Base-by-base conservation (phyloP, 2,113 vertebrate species). In the Sardina pilchardus region DNA sequence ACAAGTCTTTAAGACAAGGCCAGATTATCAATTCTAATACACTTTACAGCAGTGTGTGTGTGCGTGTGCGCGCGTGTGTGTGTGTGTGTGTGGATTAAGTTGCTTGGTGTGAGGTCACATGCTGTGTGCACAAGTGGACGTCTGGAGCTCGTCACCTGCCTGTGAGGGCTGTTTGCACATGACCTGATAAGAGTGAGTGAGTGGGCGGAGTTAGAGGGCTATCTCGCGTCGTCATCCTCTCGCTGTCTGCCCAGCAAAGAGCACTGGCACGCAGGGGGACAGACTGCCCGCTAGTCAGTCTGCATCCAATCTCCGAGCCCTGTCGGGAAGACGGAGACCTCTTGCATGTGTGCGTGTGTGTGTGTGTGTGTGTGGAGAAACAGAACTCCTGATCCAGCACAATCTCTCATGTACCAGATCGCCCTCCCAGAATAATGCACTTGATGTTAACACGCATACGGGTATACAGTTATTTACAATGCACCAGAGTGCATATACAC, bases 11-110 rank as follows among this genome's bases (percentile, higher is more conserved):
- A 53, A 67, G 10, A 84, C 56, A 39, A 59, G 83, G n/a, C 82
- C 67, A 50, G 82, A 87, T 86, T 86, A 82, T 84, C 34, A 81
- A 30, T 7, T 63, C 56, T 84, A 86, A 87, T 87, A 85, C 42
- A 63, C n/a, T 87, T 87, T 87, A 30, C 63, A 71, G 6, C 53
- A 9, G n/a, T 71, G 21, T 67, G 24, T 26, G 59, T 67, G 59
- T 26, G n/a, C n/a, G 59, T 67, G 59, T 67, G 24, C 5, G 59
- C 26, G 59, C 0, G 56, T 67, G 59, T 26, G 59, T 67, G 59
- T 63, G 59, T 63, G 59, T 63, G 21, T 63, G 59, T 26, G 59
- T 67, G 59, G 59, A 67, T 67, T 67, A 67, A 67, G 59, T 26
- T 67, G 59, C 6, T 26, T n/a, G 59, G 59, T 67, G 59, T 67